These are phyloP conservation scores for Antitype chi DNA, from an alignment of 2,888 invertebrate genomes.

Conservation along the genomic window DNA sequence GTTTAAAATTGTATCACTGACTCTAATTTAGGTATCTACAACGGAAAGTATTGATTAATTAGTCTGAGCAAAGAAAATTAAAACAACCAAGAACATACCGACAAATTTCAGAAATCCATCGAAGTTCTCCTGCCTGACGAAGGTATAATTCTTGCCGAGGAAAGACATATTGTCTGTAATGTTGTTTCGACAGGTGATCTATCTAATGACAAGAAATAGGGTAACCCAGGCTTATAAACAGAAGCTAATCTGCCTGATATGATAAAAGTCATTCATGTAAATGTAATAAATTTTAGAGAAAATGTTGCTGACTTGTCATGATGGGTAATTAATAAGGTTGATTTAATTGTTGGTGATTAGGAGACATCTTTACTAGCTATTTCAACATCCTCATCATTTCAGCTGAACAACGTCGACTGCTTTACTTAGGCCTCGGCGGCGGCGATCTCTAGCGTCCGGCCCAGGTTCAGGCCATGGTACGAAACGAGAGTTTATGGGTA, in stretches of 20 bases:
- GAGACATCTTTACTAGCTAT: not conserved
- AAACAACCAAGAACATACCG: conserved; percentile 61
- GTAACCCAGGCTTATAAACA: conserved; percentile 17
- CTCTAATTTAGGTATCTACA: not conserved
- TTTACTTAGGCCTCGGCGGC: too few relatives aligned
- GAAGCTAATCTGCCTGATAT: conserved; percentile 21
- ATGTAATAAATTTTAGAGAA: not conserved
- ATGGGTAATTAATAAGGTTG: not conserved
- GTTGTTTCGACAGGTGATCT: not conserved
- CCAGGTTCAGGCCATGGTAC: too few relatives aligned
- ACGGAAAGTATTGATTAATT: too few relatives aligned
- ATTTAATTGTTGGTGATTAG: not conserved
- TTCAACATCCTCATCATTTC: too few relatives aligned
- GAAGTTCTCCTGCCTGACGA: conserved; percentile 71
- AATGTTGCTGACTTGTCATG: conserved; percentile 1
- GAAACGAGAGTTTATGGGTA: too few relatives aligned
- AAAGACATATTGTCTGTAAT: conserved; percentile 68
- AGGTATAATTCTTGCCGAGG: conserved; percentile 69
- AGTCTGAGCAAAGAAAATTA: not conserved
- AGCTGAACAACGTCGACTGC: too few relatives aligned
- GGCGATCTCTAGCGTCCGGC: too few relatives aligned
- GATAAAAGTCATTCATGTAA: not conserved
- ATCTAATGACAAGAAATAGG: not conserved
- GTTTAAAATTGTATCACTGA: not conserved
- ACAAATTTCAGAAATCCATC: conserved; percentile 69